Evolutionary conservation across 1,140 invertebrate genomes (phyloP).

Genomic region (Zophobas morio): DNA sequence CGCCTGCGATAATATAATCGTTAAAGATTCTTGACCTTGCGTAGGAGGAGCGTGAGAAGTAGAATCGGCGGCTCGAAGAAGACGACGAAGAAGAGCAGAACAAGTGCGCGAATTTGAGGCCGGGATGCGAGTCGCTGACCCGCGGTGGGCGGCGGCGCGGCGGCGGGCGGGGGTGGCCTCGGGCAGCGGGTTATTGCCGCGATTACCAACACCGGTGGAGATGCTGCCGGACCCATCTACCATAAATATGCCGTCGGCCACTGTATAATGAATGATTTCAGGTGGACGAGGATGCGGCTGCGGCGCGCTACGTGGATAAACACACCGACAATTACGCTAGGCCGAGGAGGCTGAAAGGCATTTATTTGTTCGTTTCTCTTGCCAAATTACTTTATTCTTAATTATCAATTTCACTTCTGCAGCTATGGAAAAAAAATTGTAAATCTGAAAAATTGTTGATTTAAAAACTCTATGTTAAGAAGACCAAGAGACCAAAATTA

Average conservation of each 20-base stretch:
- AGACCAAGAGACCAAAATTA: no score
- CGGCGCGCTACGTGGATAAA: conserved; percentile 33
- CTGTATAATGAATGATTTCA: conserved; percentile 47
- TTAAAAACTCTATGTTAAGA: no score
- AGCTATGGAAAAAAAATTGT: no score
- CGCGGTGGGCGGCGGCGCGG: conserved; percentile 19
- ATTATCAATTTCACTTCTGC: no score
- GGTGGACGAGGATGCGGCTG: conserved; percentile 16
- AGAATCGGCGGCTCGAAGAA: conserved; percentile 29
- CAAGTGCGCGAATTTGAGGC: conserved; percentile 53
- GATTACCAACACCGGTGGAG: conserved; percentile 48
- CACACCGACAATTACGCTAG: conserved; percentile 16
- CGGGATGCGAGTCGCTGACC: conserved; percentile 48
- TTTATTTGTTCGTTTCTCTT: no score
- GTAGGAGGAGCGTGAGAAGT: conserved; percentile 52
- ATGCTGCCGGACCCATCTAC: conserved; percentile 43
- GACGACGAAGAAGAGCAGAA: conserved; percentile 24
- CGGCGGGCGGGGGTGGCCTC: conserved; percentile 48
- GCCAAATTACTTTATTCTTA: no score
- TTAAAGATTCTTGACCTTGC: conserved; percentile 54
- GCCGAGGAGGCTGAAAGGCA: no score
- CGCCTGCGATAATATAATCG: conserved; percentile 52
- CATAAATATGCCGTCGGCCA: conserved; percentile 44
- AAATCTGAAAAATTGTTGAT: no score
- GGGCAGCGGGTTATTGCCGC: conserved; percentile 43